phyloP scores from a whole-genome alignment of 2,888 invertebrate species.

The Machimus rusticus region DNA sequence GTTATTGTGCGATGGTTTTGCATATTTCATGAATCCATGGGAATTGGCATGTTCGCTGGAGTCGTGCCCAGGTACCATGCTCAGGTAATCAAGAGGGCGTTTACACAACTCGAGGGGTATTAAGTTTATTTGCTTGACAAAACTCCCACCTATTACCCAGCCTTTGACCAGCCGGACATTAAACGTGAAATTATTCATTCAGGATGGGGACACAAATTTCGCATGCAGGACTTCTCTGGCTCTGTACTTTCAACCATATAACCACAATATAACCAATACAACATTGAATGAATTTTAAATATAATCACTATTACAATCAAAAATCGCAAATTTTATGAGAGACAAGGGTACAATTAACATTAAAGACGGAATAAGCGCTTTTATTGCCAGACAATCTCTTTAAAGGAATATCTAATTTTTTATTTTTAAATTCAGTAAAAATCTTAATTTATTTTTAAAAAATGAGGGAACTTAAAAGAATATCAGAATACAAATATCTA shows the following conservation, averaged over 20 bases:
- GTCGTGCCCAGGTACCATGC: neutral
- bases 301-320: neutral
- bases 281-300: neutral
- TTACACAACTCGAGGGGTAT: neutral
- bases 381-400: no score
- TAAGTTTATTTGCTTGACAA: neutral
- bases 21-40: neutral
- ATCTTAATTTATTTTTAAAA: no score
- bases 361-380: neutral
- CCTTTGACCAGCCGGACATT: neutral
- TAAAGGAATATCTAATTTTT: no score
- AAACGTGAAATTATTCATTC: neutral
- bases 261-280: no score
- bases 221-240: neutral
- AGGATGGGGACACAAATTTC: neutral
- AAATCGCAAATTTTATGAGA: neutral
- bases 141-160: neutral
- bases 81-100: neutral
- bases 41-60: neutral
- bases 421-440: no score
- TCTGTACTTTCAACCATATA: neutral
- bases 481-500: no score
- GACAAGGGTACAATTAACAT: neutral
- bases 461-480: no score
- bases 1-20: neutral